Conservation (phyloP, 2,888 invertebrate genomes). For the Drosophila neotestacea region DNA sequence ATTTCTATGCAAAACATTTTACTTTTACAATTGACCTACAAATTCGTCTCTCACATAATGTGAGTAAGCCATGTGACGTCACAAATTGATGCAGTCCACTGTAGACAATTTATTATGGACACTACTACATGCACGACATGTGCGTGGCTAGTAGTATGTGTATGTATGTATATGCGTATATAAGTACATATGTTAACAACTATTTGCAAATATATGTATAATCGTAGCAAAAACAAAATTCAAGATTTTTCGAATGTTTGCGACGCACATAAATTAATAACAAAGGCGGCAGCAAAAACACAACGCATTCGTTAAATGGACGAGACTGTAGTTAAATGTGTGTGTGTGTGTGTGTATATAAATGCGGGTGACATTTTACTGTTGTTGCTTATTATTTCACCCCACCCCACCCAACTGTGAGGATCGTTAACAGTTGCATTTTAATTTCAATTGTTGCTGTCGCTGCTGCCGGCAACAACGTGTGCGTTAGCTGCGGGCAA, state of each 20-base stretch:
- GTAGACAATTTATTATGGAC: not conserved
- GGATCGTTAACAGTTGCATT: conserved; percentile 56
- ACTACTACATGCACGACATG: conserved; percentile 16
- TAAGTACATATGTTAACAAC: conserved; percentile 4
- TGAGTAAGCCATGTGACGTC: conserved; percentile 41
- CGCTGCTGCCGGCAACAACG: conserved; percentile 33
- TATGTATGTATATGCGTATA: conserved; percentile 1
- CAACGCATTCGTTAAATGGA: conserved; percentile 8
- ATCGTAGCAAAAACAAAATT: not conserved
- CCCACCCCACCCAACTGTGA: conserved; percentile 1
- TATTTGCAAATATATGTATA: conserved; percentile 8
- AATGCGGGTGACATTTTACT: conserved; percentile 56
- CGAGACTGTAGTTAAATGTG: conserved; percentile 31
- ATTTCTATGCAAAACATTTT: conserved; percentile 13
- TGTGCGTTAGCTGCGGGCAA: conserved; percentile 52
- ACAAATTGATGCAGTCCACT: conserved; percentile 19
- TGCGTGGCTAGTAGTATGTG: not conserved
- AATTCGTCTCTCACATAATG: not conserved
- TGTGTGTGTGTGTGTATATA: conserved; percentile 6
- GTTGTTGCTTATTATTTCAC: conserved; percentile 8
- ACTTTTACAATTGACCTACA: conserved; percentile 30
- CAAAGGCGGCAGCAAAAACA: conserved; percentile 27
- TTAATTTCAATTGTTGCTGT: conserved; percentile 62
- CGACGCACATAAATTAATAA: conserved; percentile 57
- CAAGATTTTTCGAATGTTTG: conserved; percentile 27